These are phyloP conservation scores for Rhea americana DNA, from an alignment of 2,113 vertebrate species.

Conservation along the genomic window DNA sequence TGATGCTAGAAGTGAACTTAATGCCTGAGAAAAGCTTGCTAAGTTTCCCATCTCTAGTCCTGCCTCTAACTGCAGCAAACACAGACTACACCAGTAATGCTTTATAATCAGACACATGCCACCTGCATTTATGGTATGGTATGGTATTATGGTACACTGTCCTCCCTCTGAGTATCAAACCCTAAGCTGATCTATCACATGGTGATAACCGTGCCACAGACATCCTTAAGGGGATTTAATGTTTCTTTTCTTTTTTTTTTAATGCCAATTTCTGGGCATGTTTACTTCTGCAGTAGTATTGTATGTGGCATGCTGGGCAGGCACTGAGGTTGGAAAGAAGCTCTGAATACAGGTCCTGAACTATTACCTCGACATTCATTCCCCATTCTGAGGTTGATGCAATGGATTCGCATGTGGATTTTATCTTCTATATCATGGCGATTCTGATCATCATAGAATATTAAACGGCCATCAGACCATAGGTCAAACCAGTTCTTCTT, in stretches of 20 bases:
- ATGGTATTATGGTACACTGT: not conserved
- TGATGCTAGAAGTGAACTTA: not conserved
- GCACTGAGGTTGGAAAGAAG: not conserved
- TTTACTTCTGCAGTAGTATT: not conserved
- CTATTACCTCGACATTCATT: constrained; percentile 86
- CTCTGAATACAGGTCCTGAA: not conserved
- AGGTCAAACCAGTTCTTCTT: constrained; percentile 98
- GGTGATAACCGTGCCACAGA: rapidly evolving
- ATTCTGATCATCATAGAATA: constrained; percentile 91
- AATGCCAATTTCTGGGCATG: not conserved
- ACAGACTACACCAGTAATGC: not conserved
- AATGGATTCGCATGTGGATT: constrained; percentile 91
- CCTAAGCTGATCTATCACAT: not conserved
- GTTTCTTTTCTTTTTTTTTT: not conserved
- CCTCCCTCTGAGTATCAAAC: not conserved
- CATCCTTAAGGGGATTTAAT: not conserved
- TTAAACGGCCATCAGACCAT: constrained; percentile 89
- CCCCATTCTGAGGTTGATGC: constrained; percentile 88
- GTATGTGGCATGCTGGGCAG: not conserved
- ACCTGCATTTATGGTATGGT: not conserved
- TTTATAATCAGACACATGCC: not conserved
- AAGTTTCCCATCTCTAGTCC: not conserved
- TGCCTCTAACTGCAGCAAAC: not conserved
- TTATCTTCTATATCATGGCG: constrained; percentile 89
- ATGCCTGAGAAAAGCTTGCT: not conserved